Base-by-base conservation (phyloP, 2,113 vertebrate genomes). In the Syrmaticus mikado region DNA sequence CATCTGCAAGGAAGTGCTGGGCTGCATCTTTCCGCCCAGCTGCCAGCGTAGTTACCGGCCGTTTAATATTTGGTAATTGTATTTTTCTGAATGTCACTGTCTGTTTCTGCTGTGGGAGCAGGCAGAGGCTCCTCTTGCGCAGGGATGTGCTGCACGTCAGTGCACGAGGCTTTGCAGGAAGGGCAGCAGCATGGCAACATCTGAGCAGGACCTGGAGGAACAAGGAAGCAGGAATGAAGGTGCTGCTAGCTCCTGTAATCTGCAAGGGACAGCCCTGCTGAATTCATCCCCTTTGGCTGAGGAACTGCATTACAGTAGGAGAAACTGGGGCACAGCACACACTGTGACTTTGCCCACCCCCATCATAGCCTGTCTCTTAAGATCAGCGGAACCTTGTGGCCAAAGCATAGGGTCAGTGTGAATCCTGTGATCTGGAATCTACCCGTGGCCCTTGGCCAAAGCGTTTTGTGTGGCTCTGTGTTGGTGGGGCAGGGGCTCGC, bases 101-200 rank as follows among this genome's bases (percentile, higher is more conserved):
- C 46, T 70, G 11, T 79, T 93, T 73, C 78, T 89, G 0, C 74
- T 60, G 74, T 8, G n/a, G 53, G 52, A 0, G 0, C 58, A 62
- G 67, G 48, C 11, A 2, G 53, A 36, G 58, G 41, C 57, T 68
- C 57, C 52, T 68, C 50, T 34, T 0, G 13, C 22, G 4, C 0
- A 3, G 30, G 58, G 43, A 21, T 11, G 9, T 1, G 2, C 36
- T 30, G 43, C 2, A 0, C 30, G 48, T 66, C 0, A 0, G 53
- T 73, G 60, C 0, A 0, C 45, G 8, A 30, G 77, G 68, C 60
- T n/a, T 85, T 0, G 0, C 11, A 36, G 38, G 32, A 68, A 25
- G 55, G 45, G 62, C 16, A 3, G 8, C 15, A 50, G 20, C n/a
- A 4, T 18, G 55, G 32, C 24, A 18, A 20, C 57, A 9, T 30